Evolutionary conservation across 2,797 vertebrate genomes (phyloP).

Genomic region (Falco berigora): DNA sequence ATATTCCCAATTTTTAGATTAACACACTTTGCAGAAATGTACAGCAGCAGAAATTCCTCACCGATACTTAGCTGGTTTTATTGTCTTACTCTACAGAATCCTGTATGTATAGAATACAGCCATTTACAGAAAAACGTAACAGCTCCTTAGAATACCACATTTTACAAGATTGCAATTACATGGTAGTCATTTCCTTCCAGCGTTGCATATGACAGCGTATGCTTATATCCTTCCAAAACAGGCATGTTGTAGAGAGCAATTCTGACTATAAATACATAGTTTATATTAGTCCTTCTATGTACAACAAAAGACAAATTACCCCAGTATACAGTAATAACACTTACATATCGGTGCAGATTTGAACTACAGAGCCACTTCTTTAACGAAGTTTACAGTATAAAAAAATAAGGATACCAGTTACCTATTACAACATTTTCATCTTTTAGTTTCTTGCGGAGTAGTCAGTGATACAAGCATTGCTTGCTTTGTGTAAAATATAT

Average conservation of each 20-base stretch:
- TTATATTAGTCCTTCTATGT: slow-evolving; percentile 54
- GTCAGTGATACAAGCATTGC: background rate
- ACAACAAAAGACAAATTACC: slow-evolving; percentile 31
- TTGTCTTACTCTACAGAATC: background rate
- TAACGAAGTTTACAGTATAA: slow-evolving; percentile 65
- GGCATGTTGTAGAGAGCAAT: background rate
- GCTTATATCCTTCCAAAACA: background rate
- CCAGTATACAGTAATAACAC: slow-evolving; percentile 27
- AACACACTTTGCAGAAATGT: background rate
- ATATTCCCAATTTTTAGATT: background rate
- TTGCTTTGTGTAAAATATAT: slow-evolving; percentile 27
- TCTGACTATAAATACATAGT: slow-evolving; percentile 58
- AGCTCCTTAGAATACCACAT: background rate
- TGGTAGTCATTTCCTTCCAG: background rate
- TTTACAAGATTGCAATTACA: slow-evolving; percentile 7
- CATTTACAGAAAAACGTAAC: background rate
- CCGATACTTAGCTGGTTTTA: background rate
- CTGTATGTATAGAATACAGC: background rate
- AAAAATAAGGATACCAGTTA: slow-evolving; percentile 37
- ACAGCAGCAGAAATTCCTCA: background rate
- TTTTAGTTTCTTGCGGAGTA: background rate
- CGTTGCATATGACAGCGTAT: background rate
- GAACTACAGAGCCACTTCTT: slow-evolving; percentile 67
- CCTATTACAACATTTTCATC: background rate
- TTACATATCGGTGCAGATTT: slow-evolving; percentile 36